These are phyloP conservation scores for Myotis davidii DNA, from an alignment of 2,113 vertebrate species.

Conservation along the genomic window DNA sequence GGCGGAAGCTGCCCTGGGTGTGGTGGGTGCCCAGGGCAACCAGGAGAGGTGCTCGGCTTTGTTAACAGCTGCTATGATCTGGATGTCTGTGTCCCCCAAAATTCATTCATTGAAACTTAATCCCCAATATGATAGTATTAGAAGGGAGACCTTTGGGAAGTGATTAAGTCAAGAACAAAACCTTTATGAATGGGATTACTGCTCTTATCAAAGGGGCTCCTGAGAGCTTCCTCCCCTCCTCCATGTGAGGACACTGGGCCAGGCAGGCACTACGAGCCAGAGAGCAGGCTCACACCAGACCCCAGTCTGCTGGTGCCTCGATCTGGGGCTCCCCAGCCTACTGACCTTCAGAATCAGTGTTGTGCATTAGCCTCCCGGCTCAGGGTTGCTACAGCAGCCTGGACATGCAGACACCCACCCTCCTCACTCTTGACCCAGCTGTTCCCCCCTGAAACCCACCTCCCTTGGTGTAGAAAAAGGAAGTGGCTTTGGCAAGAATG, in stretches of 20 bases:
- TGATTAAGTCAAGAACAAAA: background rate
- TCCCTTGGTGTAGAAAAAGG: too few relatives aligned
- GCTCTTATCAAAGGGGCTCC: background rate
- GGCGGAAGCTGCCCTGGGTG: background rate
- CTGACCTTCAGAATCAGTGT: background rate
- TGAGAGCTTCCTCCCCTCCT: background rate
- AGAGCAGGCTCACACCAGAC: background rate
- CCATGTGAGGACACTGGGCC: too few relatives aligned
- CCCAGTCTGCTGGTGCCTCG: rapidly evolving
- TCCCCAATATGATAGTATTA: background rate
- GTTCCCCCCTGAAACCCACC: background rate
- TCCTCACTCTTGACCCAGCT: background rate
- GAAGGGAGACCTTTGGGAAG: background rate
- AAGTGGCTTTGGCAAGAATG: background rate
- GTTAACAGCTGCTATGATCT: background rate
- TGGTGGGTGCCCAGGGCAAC: background rate
- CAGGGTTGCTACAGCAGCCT: background rate
- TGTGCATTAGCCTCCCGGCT: background rate
- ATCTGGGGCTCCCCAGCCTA: background rate
- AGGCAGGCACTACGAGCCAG: rapidly evolving
- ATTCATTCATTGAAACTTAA: background rate
- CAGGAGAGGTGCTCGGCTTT: background rate
- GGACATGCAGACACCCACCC: background rate
- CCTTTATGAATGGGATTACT: background rate
- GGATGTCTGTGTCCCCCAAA: background rate